These are phyloP conservation scores for Alectoris magna DNA, from an alignment of 2,797 vertebrate genomes.

Conservation along the genomic window DNA sequence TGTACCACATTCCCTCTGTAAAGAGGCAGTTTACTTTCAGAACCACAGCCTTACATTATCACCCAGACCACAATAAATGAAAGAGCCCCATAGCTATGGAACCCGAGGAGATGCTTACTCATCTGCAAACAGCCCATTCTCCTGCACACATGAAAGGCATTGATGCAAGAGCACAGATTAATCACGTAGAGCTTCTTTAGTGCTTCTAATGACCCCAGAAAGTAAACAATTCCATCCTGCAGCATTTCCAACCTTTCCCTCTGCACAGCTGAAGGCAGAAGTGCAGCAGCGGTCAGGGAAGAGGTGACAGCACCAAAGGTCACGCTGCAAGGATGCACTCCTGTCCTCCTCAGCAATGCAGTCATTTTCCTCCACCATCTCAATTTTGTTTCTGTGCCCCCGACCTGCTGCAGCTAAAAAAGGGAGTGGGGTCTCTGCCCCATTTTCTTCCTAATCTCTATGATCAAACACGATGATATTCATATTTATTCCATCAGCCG, in stretches of 20 bases:
- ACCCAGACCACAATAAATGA: conserved; percentile 46
- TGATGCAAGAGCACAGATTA: conserved; percentile 49
- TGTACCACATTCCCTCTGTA: conserved; percentile 2
- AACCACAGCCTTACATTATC: not conserved
- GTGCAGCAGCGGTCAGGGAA: fast-evolving
- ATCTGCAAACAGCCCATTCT: conserved; percentile 60
- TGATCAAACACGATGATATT: fast-evolving
- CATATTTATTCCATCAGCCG: not conserved
- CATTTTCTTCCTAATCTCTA: not conserved
- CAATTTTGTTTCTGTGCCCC: not conserved
- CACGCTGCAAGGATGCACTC: not conserved
- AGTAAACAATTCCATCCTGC: not conserved
- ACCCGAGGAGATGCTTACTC: conserved; percentile 54
- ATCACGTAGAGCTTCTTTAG: not conserved
- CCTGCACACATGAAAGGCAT: conserved; percentile 40
- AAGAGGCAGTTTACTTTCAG: conserved; percentile 43
- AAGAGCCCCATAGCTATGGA: conserved; percentile 47
- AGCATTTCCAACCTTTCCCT: fast-evolving
- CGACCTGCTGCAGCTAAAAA: not conserved
- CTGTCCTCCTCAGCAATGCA: not conserved
- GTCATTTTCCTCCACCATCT: not conserved
- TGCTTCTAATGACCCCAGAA: not conserved
- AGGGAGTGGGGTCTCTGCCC: not conserved
- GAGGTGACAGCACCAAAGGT: not conserved
- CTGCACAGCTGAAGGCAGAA: fast-evolving